Evolutionary conservation across 2,888 invertebrate species (phyloP).

Genomic region (Dryobotodes eremita): DNA sequence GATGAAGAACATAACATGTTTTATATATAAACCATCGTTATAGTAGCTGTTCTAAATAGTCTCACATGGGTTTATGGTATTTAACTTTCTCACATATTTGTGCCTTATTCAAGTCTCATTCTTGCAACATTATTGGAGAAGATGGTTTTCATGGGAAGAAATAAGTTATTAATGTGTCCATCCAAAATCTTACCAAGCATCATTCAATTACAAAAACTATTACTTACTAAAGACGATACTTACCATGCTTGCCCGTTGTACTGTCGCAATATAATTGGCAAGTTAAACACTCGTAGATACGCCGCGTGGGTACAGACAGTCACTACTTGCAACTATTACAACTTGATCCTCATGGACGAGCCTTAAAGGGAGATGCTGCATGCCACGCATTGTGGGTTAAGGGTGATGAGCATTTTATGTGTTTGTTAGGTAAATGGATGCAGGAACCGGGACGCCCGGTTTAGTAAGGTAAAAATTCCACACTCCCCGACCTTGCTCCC

Average conservation of each 20-base stretch:
- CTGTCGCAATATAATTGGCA: constrained; percentile 41
- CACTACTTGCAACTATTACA: neutral
- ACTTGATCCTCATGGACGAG: constrained; percentile 23
- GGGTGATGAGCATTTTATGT: constrained; percentile 14
- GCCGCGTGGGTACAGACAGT: neutral
- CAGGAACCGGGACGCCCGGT: too few relatives aligned
- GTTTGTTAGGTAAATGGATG: too few relatives aligned
- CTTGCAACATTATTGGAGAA: neutral
- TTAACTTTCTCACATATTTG: too few relatives aligned
- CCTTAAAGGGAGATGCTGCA: constrained; percentile 32
- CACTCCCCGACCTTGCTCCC: too few relatives aligned
- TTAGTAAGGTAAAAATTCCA: too few relatives aligned
- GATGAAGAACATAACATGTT: too few relatives aligned
- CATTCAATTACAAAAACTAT: constrained; percentile 13
- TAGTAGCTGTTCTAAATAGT: too few relatives aligned
- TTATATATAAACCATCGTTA: too few relatives aligned
- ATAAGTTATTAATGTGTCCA: neutral
- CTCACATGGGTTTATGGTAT: too few relatives aligned
- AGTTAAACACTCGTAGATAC: constrained; percentile 5
- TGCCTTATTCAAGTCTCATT: neutral
- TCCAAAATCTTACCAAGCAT: neutral
- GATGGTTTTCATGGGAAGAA: neutral
- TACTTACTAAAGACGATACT: neutral
- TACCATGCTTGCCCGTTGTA: constrained; percentile 16
- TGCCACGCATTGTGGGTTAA: constrained; percentile 26